Conservation (phyloP, 2,888 invertebrate genomes). For the Quadriops clusia region DNA sequence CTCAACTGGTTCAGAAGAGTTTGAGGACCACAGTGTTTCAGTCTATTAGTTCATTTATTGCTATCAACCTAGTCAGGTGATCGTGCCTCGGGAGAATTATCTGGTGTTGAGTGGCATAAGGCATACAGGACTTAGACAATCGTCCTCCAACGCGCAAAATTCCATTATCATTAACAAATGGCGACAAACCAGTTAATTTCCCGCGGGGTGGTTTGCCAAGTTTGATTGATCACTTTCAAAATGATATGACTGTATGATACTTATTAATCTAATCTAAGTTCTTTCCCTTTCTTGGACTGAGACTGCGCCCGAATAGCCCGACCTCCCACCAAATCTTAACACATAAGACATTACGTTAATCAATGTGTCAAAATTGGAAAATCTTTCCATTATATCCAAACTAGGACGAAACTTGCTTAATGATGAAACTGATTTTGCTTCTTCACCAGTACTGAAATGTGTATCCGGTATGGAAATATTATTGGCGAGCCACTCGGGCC, state of each 20-base stretch:
- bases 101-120: constrained; percentile 7
- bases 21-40: constrained; percentile 9
- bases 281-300: too few relatives aligned
- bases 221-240: too few relatives aligned
- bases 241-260: too few relatives aligned
- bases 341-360: too few relatives aligned
- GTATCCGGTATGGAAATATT: constrained; percentile 9
- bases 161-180: constrained; percentile 8
- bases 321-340: too few relatives aligned
- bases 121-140: constrained; percentile 2
- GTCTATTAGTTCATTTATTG: constrained; percentile 6
- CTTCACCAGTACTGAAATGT: background rate
- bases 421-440: constrained; percentile 1
- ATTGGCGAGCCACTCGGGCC: constrained; percentile 13
- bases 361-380: background rate
- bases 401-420: too few relatives aligned
- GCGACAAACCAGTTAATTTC: too few relatives aligned
- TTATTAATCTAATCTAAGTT: too few relatives aligned
- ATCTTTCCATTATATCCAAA: constrained; percentile 4
- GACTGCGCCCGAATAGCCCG: too few relatives aligned
- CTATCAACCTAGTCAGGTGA: constrained; percentile 8
- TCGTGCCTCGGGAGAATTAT: constrained; percentile 6
- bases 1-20: constrained; percentile 6
- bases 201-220: too few relatives aligned
- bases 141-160: constrained; percentile 10